Base-by-base conservation (phyloP, 2,888 invertebrate genomes). In the Antheraea assamensis region DNA sequence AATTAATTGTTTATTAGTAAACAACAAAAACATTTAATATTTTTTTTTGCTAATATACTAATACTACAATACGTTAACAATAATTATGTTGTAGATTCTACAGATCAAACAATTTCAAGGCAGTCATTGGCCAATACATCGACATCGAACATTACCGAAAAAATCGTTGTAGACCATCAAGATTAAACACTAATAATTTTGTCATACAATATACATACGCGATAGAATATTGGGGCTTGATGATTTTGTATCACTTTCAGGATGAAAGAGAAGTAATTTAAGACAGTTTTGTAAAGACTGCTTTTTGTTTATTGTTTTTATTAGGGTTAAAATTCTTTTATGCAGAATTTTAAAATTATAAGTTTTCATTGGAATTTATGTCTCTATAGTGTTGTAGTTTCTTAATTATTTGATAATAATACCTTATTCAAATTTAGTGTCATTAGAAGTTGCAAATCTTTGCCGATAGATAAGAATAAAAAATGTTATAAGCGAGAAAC, bases 41-140 rank as follows among this genome's bases (percentile, higher is more conserved):
- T 84, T 83, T 81, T n/a, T 30, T 81, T 42, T 76, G 76, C 80
- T 82, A 83, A 81, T 82, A 85, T 80, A 70, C 72, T 78, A 80
- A 78, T 71, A 81, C 71, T 61, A 49, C 64, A 52, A 71, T 47
- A 52, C 66, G 79, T 77, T 85, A 88, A 89, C 84, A 85, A 42
- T 42, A 42, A 80, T 84, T 61, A 77, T 79, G 78, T 71, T 79
- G 80, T 71, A 79, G 78, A 81, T 80, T 80, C 83, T 82, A 85
- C 82, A 85, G 81, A 75, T 82, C 87, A 82, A 79, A 81, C 86
- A 82, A 81, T 83, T 83, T 80, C 87, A 92, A 91, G 92, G 91
- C 90, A 91, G 88, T 89, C 87, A 86, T 90, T 91, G 91, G 88
- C 90, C 87, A 83, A 81, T 83, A 85, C 82, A 78, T 85, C 78